These are phyloP conservation scores for Suricata suricatta DNA, from an alignment of 2,113 vertebrate species.

Conservation along the genomic window DNA sequence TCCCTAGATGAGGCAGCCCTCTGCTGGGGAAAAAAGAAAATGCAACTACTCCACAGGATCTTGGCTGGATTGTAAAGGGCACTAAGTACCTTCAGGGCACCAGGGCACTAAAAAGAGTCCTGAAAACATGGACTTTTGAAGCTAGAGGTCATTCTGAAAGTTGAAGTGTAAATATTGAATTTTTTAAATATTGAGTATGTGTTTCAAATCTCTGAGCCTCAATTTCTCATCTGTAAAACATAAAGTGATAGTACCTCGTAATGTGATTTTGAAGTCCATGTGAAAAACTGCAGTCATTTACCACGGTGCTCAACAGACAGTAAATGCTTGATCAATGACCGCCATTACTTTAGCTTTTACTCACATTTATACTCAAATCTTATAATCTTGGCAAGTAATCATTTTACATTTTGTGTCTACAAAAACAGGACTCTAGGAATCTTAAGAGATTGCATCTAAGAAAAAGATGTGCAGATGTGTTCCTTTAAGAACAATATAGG, in stretches of 20 bases:
- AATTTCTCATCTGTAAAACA: background rate
- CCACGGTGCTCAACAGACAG: background rate
- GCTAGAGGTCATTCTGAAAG: background rate
- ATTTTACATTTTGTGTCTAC: constrained; percentile 15
- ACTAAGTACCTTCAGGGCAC: background rate
- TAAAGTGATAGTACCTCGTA: background rate
- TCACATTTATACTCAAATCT: background rate
- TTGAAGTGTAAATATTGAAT: background rate
- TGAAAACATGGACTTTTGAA: constrained; percentile 4
- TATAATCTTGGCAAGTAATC: background rate
- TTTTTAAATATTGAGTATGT: background rate
- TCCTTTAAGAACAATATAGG: background rate
- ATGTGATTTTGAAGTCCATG: background rate
- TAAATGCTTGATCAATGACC: background rate
- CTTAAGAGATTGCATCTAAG: background rate
- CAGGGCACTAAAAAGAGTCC: background rate
- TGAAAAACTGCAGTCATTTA: background rate
- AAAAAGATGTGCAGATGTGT: background rate
- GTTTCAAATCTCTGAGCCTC: background rate
- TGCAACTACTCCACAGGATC: background rate
- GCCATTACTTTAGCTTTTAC: background rate
- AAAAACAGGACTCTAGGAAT: background rate
- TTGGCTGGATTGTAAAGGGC: background rate
- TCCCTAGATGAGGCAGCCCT: background rate
- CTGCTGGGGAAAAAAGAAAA: constrained; percentile 40